Evolutionary conservation across 1,140 invertebrate species (phyloP), one percentile per base, ranked within the genome.

Genomic region (Calosoma granatense): DNA sequence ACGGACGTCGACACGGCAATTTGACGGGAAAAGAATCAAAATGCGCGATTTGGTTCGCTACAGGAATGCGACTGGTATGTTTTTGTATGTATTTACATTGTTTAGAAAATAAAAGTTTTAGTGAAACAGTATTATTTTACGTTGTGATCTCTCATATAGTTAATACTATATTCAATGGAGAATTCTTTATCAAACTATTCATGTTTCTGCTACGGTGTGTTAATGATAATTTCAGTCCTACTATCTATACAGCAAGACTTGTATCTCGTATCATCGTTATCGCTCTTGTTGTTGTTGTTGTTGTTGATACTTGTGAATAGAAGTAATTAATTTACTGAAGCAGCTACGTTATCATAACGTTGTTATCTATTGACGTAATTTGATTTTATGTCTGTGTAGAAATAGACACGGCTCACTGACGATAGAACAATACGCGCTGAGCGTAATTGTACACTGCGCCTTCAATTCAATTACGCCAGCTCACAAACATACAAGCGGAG

Each of bases 11-110:
- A 36, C 26, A n/a, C 9, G 15, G 41, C 9, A 47, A 11, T 47
- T 47, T 17, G 41, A 47, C 17, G 41, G 41, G 17, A 47, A 47
- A 47, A 9, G 41, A 17, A 17, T 47, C 3, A 47, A 47, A 47
- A 47, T 47, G 41, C 41, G 41, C 9, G 41, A 47, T 47, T 47
- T 47, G 41, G 15, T 47, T 12, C 41, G 41, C 6, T 12, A 11
- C 41, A 9, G 41, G 15, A 47, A 47, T 47, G 41, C 41, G 41
- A 47, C 9, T 47, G 41, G 41, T 47, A 47, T 47, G 41, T 47
- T 36, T 6, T 36, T 36, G 26, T n/a, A n/a, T n/a, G n/a, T n/a
- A n/a, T n/a, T n/a, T n/a, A n/a, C n/a, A n/a, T n/a, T n/a, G n/a
- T n/a, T n/a, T n/a, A n/a, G n/a, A n/a, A n/a, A n/a, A n/a, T n/a